Evolutionary conservation across 1,140 invertebrate genomes (phyloP).

Genomic region (Drosophila neocordata): DNA sequence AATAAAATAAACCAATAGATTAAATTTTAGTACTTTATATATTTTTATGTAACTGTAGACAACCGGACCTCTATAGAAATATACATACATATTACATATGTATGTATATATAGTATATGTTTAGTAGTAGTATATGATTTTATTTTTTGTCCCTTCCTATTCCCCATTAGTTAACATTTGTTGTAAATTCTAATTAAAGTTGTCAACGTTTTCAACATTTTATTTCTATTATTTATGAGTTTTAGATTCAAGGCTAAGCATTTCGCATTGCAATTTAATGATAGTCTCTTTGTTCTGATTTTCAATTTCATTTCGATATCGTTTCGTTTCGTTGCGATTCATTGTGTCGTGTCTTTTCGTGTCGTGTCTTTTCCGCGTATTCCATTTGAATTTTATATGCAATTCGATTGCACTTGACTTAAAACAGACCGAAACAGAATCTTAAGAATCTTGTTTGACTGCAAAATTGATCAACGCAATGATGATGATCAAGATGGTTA

Average conservation of each 20-base stretch:
- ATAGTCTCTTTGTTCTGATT: conserved; percentile 37
- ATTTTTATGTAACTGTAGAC: too few relatives aligned
- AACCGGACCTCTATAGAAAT: too few relatives aligned
- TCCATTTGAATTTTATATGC: conserved; percentile 66
- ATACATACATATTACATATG: too few relatives aligned
- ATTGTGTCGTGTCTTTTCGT: too few relatives aligned
- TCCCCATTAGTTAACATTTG: not conserved
- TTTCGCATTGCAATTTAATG: conserved; percentile 63
- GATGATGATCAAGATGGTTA: too few relatives aligned
- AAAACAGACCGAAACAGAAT: conserved; percentile 40
- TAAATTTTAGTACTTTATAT: too few relatives aligned
- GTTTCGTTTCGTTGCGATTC: conserved; percentile 34
- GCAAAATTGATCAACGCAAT: conserved; percentile 1
- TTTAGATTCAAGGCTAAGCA: conserved; percentile 27
- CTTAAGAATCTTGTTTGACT: conserved; percentile 25
- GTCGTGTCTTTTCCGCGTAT: conserved; percentile 69
- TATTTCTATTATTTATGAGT: conserved; percentile 45
- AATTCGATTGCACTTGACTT: conserved; percentile 66
- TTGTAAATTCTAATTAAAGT: conserved; percentile 27
- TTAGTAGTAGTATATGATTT: too few relatives aligned
- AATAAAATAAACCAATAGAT: too few relatives aligned
- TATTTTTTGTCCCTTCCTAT: not conserved
- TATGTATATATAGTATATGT: too few relatives aligned
- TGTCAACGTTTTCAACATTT: conserved; percentile 22
- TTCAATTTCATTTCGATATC: conserved; percentile 18